Conservation (phyloP, 2,888 invertebrate species). For the Melanargia galathea region DNA sequence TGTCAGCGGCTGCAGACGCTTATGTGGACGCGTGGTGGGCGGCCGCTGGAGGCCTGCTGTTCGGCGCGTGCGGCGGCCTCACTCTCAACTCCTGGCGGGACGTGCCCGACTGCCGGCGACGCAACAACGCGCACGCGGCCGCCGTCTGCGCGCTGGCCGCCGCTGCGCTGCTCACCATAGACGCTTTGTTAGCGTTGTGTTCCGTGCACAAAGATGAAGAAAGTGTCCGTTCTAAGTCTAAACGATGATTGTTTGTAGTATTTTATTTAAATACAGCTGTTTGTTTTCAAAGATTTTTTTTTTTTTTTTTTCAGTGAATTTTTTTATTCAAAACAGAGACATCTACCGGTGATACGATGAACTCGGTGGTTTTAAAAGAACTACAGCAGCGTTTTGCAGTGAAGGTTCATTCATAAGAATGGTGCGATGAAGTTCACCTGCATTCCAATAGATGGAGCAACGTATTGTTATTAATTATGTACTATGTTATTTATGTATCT, state of each 20-base stretch:
- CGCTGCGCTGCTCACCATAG: constrained; percentile 59
- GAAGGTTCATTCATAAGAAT: neutral
- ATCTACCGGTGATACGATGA: neutral
- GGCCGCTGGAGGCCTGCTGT: constrained; percentile 59
- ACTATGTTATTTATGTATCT: too few species aligned
- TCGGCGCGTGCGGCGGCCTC: constrained; percentile 62
- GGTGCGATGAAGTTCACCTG: neutral
- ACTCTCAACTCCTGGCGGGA: constrained; percentile 64
- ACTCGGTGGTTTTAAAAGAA: constrained; percentile 5
- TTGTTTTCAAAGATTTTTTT: neutral
- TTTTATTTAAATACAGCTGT: constrained; percentile 1
- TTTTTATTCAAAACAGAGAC: neutral
- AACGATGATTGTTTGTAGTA: constrained; percentile 39
- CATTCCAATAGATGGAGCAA: constrained; percentile 6
- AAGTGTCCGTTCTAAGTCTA: constrained; percentile 54
- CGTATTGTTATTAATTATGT: too few species aligned
- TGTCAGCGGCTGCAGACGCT: constrained; percentile 70
- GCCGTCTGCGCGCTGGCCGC: constrained; percentile 62
- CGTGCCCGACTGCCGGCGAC: constrained; percentile 54
- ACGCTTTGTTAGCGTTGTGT: constrained; percentile 63
- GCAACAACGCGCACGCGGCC: constrained; percentile 55
- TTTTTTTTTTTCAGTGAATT: neutral
- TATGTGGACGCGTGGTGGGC: constrained; percentile 78
- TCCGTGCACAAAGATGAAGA: constrained; percentile 59
- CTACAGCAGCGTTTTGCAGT: neutral